phyloP scores from a whole-genome alignment of 2,113 vertebrate species.

The Agelaius phoeniceus region DNA sequence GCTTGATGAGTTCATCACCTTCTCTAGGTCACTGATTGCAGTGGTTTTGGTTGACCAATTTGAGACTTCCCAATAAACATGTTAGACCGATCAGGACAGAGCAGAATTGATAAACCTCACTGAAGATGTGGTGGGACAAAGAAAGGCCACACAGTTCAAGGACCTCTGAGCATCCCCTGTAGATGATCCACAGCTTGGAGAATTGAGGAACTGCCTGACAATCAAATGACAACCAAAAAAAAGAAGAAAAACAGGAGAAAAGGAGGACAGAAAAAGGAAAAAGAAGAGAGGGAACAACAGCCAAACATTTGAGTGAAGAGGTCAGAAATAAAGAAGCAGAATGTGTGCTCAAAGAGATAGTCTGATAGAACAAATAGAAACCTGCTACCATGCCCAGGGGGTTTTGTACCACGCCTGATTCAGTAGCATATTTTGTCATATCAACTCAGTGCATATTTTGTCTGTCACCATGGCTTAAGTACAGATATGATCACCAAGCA shows the following conservation, averaged over 20 bases:
- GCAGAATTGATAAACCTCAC: not conserved
- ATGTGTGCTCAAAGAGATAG: not conserved
- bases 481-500: not conserved
- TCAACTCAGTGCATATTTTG: not conserved
- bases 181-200: not conserved
- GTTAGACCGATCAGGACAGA: not conserved
- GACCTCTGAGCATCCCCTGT: not conserved
- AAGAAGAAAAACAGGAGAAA: not conserved
- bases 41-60: not conserved
- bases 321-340: not conserved
- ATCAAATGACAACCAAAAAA: not conserved
- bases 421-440: no score
- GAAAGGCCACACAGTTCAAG: not conserved
- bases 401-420: not conserved
- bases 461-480: not conserved
- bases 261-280: not conserved
- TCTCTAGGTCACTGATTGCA: not conserved
- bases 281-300: not conserved
- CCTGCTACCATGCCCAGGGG: accelerated
- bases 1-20: not conserved
- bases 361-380: not conserved
- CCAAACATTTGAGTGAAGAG: not conserved
- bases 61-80: not conserved
- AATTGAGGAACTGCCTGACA: not conserved
- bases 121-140: not conserved